Conservation (phyloP, 2,888 invertebrate genomes). For the Norana najaformis region DNA sequence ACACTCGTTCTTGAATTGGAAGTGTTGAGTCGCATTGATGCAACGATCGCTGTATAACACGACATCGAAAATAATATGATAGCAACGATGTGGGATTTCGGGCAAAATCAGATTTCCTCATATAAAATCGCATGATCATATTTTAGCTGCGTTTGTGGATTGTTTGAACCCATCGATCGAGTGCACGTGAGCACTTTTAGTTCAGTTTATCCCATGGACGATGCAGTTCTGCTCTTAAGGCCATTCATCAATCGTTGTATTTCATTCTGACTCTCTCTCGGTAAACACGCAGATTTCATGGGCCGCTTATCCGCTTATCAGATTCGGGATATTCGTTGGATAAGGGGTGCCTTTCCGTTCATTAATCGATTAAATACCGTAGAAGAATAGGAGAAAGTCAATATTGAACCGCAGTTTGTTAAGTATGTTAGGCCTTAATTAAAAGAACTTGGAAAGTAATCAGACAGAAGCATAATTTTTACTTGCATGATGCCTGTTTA, state of each 20-base stretch:
- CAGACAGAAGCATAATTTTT: neutral
- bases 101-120: neutral
- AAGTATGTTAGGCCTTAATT: neutral
- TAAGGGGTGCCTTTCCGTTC: neutral
- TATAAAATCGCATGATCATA: neutral
- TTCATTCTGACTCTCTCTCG: neutral
- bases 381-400: neutral
- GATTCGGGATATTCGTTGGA: neutral
- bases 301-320: neutral
- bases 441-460: neutral
- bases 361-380: neutral
- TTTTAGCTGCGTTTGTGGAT: neutral
- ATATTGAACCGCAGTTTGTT: neutral
- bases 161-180: neutral
- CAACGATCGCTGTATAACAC: neutral
- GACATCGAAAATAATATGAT: neutral
- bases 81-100: neutral
- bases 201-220: neutral
- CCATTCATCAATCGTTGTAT: constrained; percentile 13
- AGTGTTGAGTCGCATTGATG: neutral
- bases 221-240: neutral
- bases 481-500: neutral
- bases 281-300: neutral
- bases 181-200: neutral
- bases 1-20: neutral